Conservation (phyloP, 2,888 invertebrate species). For the Fragum whitleyi region DNA sequence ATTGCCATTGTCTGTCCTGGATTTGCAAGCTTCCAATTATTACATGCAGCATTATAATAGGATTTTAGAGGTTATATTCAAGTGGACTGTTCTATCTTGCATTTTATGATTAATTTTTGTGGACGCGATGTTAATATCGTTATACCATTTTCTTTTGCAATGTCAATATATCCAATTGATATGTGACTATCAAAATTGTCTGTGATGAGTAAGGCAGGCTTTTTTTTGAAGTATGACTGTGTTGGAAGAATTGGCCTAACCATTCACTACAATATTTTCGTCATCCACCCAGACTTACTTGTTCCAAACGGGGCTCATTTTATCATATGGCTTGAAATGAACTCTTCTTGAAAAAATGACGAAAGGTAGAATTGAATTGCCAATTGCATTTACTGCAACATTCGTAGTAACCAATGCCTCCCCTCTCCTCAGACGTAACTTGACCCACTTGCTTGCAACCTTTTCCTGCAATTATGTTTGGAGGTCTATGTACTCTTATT, state of each 20-base stretch:
- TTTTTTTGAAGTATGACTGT: slow-evolving; percentile 4
- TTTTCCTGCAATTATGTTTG: slow-evolving; percentile 13
- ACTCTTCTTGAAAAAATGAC: slow-evolving; percentile 18
- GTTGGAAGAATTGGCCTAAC: not conserved
- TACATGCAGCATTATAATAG: no score
- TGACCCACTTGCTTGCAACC: slow-evolving; percentile 20
- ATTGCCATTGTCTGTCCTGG: slow-evolving; percentile 11
- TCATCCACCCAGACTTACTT: slow-evolving; percentile 30
- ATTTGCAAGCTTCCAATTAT: not conserved
- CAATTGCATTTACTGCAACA: slow-evolving; percentile 14
- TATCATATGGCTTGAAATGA: not conserved
- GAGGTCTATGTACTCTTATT: slow-evolving; percentile 11
- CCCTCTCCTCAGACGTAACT: slow-evolving; percentile 21
- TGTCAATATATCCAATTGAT: not conserved
- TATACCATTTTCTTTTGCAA: slow-evolving; percentile 26
- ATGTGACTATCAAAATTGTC: slow-evolving; percentile 24
- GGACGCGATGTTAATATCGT: slow-evolving; percentile 17
- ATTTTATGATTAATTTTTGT: slow-evolving; percentile 20
- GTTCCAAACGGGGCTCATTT: slow-evolving; percentile 1
- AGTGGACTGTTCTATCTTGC: slow-evolving; percentile 27
- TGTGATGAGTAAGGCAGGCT: not conserved
- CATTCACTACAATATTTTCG: not conserved
- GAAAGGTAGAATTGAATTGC: slow-evolving; percentile 14
- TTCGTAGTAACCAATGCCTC: slow-evolving; percentile 9
- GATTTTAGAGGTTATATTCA: slow-evolving; percentile 19